These are phyloP conservation scores for Mustela lutreola DNA, from an alignment of 2,113 vertebrate genomes.

Conservation along the genomic window DNA sequence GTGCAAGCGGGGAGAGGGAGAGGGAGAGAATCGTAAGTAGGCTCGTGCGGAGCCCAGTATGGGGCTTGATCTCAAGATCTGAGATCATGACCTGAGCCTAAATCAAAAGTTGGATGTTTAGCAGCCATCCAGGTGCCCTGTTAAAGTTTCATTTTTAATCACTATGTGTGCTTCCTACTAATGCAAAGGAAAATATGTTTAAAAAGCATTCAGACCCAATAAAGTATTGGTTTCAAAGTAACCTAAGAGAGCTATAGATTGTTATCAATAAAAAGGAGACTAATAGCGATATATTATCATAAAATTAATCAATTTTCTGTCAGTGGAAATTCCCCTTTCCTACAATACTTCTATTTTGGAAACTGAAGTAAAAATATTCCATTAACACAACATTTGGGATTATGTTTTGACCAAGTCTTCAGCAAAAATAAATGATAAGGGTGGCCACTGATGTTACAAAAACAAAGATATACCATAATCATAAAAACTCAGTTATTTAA, in stretches of 20 bases:
- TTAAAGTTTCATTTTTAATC: not conserved
- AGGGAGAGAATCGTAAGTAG: not conserved
- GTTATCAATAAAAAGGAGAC: not conserved
- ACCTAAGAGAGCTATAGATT: not conserved
- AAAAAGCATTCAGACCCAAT: not conserved
- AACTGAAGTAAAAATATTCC: slow-evolving; percentile 16
- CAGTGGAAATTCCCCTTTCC: not conserved
- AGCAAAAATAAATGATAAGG: not conserved
- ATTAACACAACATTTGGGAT: not conserved
- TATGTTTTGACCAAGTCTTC: not conserved
- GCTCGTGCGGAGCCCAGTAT: not conserved
- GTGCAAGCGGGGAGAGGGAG: not conserved
- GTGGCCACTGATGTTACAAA: not conserved
- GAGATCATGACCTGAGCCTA: not conserved
- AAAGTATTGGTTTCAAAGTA: slow-evolving; percentile 28
- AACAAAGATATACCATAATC: not conserved
- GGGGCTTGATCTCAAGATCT: not conserved
- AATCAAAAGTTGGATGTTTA: not conserved
- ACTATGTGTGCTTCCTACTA: not conserved
- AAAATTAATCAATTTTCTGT: slow-evolving; percentile 30
- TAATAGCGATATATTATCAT: not conserved
- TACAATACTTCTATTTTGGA: not conserved
- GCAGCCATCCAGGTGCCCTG: not conserved
- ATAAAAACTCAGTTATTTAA: slow-evolving; percentile 26
- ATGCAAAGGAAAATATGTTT: not conserved